Percentiles rank a stretch among this genome's conserved stretches.
Evolutionary conservation across 2,113 vertebrate species (phyloP).

Genomic region (Ptilonorhynchus violaceus): DNA sequence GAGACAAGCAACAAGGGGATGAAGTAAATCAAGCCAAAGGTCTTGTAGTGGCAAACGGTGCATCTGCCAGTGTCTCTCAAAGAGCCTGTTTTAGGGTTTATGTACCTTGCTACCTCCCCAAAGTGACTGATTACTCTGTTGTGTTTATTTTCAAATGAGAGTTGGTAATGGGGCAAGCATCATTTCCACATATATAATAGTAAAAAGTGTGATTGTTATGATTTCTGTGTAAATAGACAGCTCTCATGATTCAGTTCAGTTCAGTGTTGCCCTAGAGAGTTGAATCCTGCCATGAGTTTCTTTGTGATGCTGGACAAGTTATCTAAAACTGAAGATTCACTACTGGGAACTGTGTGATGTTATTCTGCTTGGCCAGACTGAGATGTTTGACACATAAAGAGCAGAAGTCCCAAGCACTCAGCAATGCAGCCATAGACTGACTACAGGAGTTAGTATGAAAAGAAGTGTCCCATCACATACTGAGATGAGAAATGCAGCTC

Average conservation of each 20-base stretch:
- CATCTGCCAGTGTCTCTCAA: accelerated
- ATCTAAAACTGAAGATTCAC: background rate
- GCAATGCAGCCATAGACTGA: background rate
- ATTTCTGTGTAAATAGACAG: background rate
- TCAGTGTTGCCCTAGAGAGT: background rate
- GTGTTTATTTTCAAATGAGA: background rate
- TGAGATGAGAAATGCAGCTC: background rate
- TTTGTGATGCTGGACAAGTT: background rate
- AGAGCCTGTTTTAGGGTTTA: background rate
- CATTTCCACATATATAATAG: background rate
- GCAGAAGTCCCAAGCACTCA: background rate
- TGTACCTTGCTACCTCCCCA: background rate
- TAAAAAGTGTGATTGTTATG: background rate
- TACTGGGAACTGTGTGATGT: background rate
- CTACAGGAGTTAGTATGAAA: background rate
- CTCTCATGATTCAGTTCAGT: background rate
- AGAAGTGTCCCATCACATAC: background rate
- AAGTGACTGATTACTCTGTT: background rate
- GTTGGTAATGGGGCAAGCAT: background rate
- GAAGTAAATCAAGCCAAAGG: background rate
- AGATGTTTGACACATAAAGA: background rate
- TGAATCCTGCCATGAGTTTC: background rate
- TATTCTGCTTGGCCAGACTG: background rate
- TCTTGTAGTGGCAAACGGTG: background rate
- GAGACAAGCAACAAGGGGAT: background rate